Base-by-base conservation (phyloP, 2,797 vertebrate genomes). In the Xerus rutilus region DNA sequence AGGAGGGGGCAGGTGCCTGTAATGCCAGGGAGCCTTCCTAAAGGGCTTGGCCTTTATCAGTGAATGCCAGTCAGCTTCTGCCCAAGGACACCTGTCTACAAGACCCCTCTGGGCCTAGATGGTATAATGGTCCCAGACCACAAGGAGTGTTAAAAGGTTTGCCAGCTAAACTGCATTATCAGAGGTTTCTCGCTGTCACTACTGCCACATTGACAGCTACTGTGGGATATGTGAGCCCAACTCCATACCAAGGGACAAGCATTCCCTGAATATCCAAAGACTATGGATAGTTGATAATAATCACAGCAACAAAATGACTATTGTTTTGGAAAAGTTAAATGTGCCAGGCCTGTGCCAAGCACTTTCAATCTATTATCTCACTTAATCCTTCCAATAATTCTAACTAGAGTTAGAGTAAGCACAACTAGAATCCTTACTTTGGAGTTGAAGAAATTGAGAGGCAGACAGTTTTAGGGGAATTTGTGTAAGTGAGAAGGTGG, bases 1-100 rank as follows among this genome's bases (percentile, higher is more conserved):
- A 78, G 62, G 43, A 69, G 23, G 21, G 3, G 76, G 28, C 0
- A 2, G 7, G 12, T 49, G 32, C 10, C 9, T 4, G 0, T 1
- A 1, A 4, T 7, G 18, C 76, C 62, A 32, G 21, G 64, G 12
- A 20, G 72, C 81, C 32, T 15, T 70, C 52, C 67, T 25, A 14
- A 9, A 54, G 23, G 64, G 35, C 14, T 47, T 64, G 54, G 15
- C 35, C 57, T 67, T 11, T 9, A 39, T 23, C 28, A 45, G 35
- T 21, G 65, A 74, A 85, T 25, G 32, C 28, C 3, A 10, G 35
- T 11, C 65, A 65, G 20, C 11, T 32, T 90, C 72, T 59, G 7
- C 82, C 52, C 23, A 49, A 73, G 52, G 52, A 82, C 57, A 57
- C 5, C 39, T 81, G 70, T 62, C 45, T 49, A 3, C 7, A 28